phyloP scores from a whole-genome alignment of 2,113 vertebrate genomes.

The Athene noctua region DNA sequence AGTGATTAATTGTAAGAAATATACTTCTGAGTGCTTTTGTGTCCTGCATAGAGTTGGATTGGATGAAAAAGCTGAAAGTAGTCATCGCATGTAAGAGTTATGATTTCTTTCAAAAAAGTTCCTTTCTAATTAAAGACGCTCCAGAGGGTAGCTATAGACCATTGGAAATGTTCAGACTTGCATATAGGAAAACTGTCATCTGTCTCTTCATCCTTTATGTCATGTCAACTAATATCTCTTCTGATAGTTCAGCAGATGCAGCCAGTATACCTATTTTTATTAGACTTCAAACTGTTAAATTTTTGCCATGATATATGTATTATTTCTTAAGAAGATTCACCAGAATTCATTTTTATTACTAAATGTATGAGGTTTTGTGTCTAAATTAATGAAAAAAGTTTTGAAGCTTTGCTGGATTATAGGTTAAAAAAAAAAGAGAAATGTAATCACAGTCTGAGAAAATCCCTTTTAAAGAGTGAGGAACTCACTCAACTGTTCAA shows the following conservation, averaged over 20 bases:
- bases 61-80: neutral
- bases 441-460: neutral
- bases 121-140: neutral
- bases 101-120: neutral
- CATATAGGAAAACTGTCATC: neutral
- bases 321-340: neutral
- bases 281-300: neutral
- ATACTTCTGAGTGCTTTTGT: neutral
- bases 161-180: neutral
- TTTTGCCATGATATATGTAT: neutral
- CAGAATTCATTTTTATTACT: neutral
- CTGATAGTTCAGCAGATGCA: neutral
- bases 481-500: neutral
- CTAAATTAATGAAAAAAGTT: neutral
- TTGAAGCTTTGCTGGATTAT: neutral
- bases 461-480: neutral
- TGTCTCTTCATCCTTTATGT: neutral
- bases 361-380: neutral
- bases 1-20: neutral
- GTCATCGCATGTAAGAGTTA: neutral
- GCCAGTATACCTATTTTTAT: neutral
- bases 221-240: neutral
- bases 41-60: neutral
- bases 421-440: neutral
- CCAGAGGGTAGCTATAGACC: neutral